phyloP scores from a whole-genome alignment of 2,113 vertebrate species.

The Lynx canadensis region DNA sequence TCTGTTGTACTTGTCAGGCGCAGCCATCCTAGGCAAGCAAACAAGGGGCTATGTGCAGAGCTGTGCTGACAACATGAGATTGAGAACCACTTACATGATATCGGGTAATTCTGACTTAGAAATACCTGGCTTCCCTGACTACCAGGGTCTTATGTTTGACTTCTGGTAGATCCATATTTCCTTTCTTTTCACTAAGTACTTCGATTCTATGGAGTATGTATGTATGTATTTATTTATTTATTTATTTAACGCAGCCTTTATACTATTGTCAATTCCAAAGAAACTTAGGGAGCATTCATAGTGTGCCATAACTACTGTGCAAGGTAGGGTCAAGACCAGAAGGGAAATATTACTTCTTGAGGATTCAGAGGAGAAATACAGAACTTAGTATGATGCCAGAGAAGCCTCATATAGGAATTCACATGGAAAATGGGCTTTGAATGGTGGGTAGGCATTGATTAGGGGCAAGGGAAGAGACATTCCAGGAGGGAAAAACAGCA shows the following conservation, averaged over 20 bases:
- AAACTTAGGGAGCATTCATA: neutral
- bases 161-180: neutral
- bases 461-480: neutral
- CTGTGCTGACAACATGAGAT: neutral
- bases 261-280: neutral
- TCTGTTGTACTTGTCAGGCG: fast-evolving
- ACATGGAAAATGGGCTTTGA: neutral
- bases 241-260: neutral
- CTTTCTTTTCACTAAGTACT: neutral
- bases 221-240: neutral
- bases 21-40: neutral
- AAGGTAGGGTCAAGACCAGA: neutral
- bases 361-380: neutral
- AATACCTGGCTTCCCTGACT: neutral
- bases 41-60: neutral
- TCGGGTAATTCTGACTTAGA: neutral
- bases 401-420: neutral
- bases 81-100: neutral
- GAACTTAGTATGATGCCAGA: neutral
- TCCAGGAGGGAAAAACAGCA: neutral
- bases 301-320: neutral
- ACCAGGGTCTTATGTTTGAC: neutral
- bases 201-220: neutral
- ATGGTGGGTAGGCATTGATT: neutral
- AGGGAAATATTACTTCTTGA: neutral